A percentile compares a stretch with the other conserved stretches of the same genome.
Conservation (phyloP, 2,888 invertebrate genomes). For the Pseudococcus jackbeardsleyi region DNA sequence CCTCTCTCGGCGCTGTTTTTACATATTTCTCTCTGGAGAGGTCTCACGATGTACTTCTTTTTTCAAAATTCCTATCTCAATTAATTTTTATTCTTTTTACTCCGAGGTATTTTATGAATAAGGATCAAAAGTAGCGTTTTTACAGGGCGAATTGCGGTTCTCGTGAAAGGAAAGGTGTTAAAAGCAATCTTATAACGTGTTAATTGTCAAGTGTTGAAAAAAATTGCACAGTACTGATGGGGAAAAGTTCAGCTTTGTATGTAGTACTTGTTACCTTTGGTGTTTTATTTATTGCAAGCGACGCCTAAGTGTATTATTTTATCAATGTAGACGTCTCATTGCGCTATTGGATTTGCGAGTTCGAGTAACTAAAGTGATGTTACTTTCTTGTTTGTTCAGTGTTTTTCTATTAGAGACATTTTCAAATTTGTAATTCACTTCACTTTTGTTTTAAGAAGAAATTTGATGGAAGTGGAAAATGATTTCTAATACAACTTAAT, state of each 20-base stretch:
- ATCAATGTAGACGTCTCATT: background rate
- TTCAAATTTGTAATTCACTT: no score
- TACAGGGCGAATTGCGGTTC: constrained; percentile 26
- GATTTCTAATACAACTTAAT: no score
- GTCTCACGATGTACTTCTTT: background rate
- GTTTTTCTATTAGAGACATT: no score
- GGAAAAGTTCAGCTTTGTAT: background rate
- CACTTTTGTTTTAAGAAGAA: no score
- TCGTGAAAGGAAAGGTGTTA: constrained; percentile 6
- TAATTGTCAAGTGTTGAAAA: background rate
- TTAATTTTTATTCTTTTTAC: constrained; percentile 47
- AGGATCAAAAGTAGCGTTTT: constrained; percentile 23
- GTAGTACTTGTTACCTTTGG: constrained; percentile 3
- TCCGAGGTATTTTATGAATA: background rate
- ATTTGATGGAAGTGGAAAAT: no score
- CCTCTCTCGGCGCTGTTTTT: background rate
- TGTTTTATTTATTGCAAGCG: background rate
- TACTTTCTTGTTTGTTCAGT: no score
- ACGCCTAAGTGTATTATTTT: background rate
- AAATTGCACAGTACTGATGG: background rate
- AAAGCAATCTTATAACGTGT: constrained; percentile 19
- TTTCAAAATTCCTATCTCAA: constrained; percentile 6
- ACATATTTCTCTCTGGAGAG: constrained; percentile 17
- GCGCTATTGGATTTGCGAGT: background rate
- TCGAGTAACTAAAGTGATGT: no score